A percentile compares a stretch with the other conserved stretches of the same genome.
Evolutionary conservation across 2,888 invertebrate genomes (phyloP).

Genomic region (Caenorhabditis sp.): DNA sequence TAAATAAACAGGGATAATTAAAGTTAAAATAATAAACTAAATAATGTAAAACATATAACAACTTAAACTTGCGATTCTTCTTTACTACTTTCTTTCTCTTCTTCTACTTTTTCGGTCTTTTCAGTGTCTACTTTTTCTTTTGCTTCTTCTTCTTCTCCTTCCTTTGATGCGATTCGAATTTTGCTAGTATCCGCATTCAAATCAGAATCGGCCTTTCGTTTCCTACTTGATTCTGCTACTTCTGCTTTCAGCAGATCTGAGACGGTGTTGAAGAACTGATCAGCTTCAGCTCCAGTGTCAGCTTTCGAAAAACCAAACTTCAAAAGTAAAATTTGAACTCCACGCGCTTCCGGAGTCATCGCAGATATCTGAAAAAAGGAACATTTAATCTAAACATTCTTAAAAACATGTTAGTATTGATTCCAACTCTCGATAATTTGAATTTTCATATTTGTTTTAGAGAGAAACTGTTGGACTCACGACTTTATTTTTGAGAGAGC

Average conservation of each 20-base stretch:
- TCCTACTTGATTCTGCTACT: slow-evolving; percentile 31
- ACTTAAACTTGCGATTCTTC: slow-evolving; percentile 1
- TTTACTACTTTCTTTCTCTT: slow-evolving; percentile 2
- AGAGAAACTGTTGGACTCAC: no score
- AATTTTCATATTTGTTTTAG: no score
- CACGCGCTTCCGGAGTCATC: slow-evolving; percentile 51
- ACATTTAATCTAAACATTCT: no score
- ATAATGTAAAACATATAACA: neutral
- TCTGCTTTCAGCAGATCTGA: slow-evolving; percentile 37
- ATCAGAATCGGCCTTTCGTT: slow-evolving; percentile 37
- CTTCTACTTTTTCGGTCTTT: neutral
- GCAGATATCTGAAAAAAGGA: slow-evolving; percentile 60
- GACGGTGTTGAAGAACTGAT: slow-evolving; percentile 28
- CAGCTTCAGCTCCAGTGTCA: slow-evolving; percentile 25
- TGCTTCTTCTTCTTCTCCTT: slow-evolving; percentile 30
- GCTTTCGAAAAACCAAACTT: slow-evolving; percentile 49
- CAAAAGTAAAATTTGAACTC: slow-evolving; percentile 67
- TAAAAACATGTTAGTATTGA: no score
- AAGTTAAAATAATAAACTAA: neutral
- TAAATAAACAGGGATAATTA: slow-evolving; percentile 11
- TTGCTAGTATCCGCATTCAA: slow-evolving; percentile 30
- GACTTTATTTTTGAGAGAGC: no score
- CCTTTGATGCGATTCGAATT: slow-evolving; percentile 9
- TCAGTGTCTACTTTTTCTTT: slow-evolving; percentile 11
- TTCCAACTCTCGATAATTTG: no score